Evolutionary conservation across 2,113 vertebrate genomes (phyloP), one percentile per base, ranked within the genome.

Genomic region (Neotragus moschatus): DNA sequence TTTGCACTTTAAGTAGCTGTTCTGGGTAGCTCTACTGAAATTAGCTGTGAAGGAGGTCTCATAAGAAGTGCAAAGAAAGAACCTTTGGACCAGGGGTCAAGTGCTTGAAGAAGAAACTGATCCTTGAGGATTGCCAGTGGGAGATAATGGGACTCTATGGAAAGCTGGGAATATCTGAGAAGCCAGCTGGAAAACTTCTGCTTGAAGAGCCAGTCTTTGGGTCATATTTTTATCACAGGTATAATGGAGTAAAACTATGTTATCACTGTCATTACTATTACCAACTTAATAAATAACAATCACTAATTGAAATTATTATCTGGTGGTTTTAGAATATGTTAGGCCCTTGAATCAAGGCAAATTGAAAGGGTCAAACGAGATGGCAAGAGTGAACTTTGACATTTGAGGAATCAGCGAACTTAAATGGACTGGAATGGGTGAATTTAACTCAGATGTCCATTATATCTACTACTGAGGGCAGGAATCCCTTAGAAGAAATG

Each of bases 191-290:
- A 70, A 96, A 49, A 56, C 53, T 66, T 61, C 6, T 79, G 26
- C 30, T 92, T 89, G 81, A 43, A 82, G 30, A 73, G 17, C 56
- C 30, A 87, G 51, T 9, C 19, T 49, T 36, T 33, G 23, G 73
- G 12, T 26, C 21, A 81, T 88, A 66, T 47, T 90, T 93, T 96
- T 88, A 81, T 95, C n/a, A 73, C 12, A 80, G 28, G 4, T 80
- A 1, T 92, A 84, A 90, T 92, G 56, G 89, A 95, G 86, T 87
- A 82, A 77, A 95, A 36, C 15, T 39, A 56, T 45, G 66, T 70
- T 70, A 70, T 70, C 66, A 23, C 66, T 70, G 26, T 43, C 7
- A 19, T 94, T 94, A 61, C 26, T 93, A 79, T 79, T 92, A 28
- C 19, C 15, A 56, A 81, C 7, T 89, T 77, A 86, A 87, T 81